phyloP scores from a whole-genome alignment of 1,140 invertebrate species.

The Cotesia vestalis region DNA sequence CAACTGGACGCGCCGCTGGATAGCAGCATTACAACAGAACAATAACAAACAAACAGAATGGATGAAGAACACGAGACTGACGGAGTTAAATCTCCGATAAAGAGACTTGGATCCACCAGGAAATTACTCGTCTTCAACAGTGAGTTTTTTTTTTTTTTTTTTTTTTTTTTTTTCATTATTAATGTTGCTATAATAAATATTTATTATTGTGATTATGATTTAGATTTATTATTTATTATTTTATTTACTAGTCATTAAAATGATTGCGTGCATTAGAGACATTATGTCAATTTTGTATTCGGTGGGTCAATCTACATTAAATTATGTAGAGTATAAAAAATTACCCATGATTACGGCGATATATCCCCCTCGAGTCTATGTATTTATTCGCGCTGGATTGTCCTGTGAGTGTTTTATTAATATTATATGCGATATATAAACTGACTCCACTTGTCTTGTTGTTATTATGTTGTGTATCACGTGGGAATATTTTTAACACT shows the following conservation, averaged over 20 bases:
- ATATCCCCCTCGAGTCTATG: neutral
- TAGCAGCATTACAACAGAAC: neutral
- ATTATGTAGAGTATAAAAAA: conserved; percentile 21
- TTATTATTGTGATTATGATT: neutral
- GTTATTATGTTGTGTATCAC: neutral
- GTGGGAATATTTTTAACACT: conserved; percentile 21
- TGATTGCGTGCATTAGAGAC: conserved; percentile 1
- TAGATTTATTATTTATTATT: neutral
- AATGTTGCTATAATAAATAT: neutral
- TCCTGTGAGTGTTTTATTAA: neutral
- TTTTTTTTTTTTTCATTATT: conserved; percentile 25
- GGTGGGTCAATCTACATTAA: conserved; percentile 2
- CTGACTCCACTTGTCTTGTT: conserved; percentile 3
- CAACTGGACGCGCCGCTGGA: no score
- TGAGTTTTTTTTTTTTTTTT: conserved; percentile 67
- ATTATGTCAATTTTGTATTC: conserved; percentile 6
- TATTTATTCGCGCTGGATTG: conserved; percentile 18
- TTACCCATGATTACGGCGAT: conserved; percentile 14
- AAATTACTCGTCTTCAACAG: conserved; percentile 81
- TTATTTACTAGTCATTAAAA: neutral
- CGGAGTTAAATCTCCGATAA: conserved; percentile 76
- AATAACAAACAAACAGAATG: conserved; percentile 54
- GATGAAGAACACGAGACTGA: conserved; percentile 74
- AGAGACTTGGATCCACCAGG: conserved; percentile 79
- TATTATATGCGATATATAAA: neutral